Evolutionary conservation across 1,140 invertebrate species (phyloP), one percentile per base, ranked within the genome.

Genomic region (Druon quercuslanigerum): DNA sequence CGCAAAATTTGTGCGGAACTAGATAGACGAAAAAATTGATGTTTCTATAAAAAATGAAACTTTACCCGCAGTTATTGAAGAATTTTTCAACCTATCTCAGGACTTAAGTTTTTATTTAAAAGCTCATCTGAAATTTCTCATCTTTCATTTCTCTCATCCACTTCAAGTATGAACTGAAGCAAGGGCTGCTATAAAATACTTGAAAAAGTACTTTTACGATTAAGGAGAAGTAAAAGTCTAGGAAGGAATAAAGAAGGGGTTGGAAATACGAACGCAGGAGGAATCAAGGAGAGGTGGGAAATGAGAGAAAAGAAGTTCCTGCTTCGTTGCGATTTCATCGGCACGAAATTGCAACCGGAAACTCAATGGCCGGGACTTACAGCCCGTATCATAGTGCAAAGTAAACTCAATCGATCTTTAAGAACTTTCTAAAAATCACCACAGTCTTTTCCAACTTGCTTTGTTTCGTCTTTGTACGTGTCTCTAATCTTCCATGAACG

Each of bases 311-410:
- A 78, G 79, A 66, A 51, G 52, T 46, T 25, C 51, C 52, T 72
- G 73, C 78, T 73, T 71, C 79, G 78, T 77, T 79, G 72, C 75
- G 77, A 81, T 76, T 81, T 50, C 70, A 25, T 50, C 33, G 73
- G 75, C 74, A 78, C 73, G 74, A 79, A 81, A 83, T 81, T 83
- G 74, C 60, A 40, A 14, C 74, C 78, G 51, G 78, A 80, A 83
- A 81, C 79, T 80, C 80, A 74, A 79, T 52, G 76, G 74, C 71
- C 79, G 56, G 75, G 82, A 82, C 75, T 81, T 83, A 60, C 16
- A 81, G 73, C 78, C 77, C 79, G 83, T 85, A 87, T 87, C 82
- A 81, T 75, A 75, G 76, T 80, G 78, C 77, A 85, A 86, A 78
- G 81, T 78, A 81, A 83, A 84, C 81, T 52, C 74, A 84, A 82